These are phyloP conservation scores for Euclidia mi DNA, from an alignment of 2,888 invertebrate species.

Conservation along the genomic window DNA sequence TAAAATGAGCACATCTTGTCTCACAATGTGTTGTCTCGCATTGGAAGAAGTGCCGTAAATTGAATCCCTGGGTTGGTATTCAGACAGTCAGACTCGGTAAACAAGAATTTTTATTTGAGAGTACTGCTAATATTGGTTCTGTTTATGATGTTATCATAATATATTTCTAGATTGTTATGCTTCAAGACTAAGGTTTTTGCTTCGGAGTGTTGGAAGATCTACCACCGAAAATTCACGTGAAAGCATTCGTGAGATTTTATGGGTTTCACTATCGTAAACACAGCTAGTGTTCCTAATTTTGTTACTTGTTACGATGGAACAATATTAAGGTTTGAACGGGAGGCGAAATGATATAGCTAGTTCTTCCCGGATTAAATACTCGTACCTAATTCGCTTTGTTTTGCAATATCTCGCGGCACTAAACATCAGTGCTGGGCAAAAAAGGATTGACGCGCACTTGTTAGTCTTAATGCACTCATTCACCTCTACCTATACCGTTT, in stretches of 20 bases:
- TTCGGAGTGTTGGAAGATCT: not conserved
- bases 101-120: not conserved
- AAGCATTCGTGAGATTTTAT: not conserved
- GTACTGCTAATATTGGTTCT: not conserved
- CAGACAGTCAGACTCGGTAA: constrained; percentile 7
- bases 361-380: too few species aligned
- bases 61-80: constrained; percentile 11
- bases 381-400: too few species aligned
- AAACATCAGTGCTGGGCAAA: too few species aligned
- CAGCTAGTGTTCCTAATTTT: not conserved
- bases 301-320: not conserved
- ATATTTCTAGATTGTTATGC: not conserved
- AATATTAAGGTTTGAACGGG: too few species aligned
- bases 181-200: constrained; percentile 2
- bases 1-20: too few species aligned
- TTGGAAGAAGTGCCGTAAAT: constrained; percentile 6
- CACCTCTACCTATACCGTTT: too few species aligned
- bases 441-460: too few species aligned
- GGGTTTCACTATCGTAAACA: too few species aligned
- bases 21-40: too few species aligned
- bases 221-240: not conserved
- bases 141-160: constrained; percentile 1
- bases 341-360: too few species aligned
- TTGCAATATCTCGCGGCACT: too few species aligned
- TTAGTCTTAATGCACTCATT: too few species aligned